These are phyloP conservation scores for Tenthredo distinguenda DNA, from an alignment of 2,888 invertebrate genomes.

Conservation along the genomic window DNA sequence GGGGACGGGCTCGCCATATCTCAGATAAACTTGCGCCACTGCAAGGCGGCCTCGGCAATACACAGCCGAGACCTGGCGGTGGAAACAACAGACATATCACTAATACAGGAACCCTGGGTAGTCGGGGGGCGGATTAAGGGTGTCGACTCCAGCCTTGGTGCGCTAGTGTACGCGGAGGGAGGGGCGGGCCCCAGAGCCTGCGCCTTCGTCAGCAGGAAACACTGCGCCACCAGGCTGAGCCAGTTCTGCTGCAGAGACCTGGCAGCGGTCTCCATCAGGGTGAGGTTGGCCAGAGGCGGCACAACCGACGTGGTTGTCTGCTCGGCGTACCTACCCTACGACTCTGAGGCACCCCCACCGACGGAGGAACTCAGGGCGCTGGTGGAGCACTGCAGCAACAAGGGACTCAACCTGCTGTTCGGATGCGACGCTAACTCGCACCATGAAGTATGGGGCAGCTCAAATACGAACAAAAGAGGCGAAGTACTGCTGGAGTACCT, in stretches of 20 bases:
- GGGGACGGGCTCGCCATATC: not conserved
- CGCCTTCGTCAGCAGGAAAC: not conserved
- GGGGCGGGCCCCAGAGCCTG: not conserved
- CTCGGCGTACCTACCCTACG: constrained; percentile 26
- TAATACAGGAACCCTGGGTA: not conserved
- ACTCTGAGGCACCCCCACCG: constrained; percentile 23
- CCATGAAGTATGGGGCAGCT: too few species aligned
- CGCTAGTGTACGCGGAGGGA: not conserved
- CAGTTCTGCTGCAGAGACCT: not conserved
- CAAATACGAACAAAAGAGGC: too few species aligned
- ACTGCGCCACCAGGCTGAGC: not conserved
- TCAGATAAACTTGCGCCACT: constrained; percentile 53
- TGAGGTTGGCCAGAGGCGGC: not conserved
- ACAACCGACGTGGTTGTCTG: not conserved
- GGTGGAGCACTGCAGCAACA: not conserved
- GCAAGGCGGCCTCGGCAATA: constrained; percentile 53
- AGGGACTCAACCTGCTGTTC: too few species aligned
- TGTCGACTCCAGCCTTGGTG: not conserved
- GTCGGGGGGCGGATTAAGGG: not conserved
- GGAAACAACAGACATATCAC: constrained; percentile 48
- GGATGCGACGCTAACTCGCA: too few species aligned
- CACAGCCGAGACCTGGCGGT: constrained; percentile 42
- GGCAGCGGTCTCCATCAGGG: not conserved
- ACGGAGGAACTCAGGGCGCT: constrained; percentile 31
- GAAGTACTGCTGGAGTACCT: too few species aligned